Base-by-base conservation (phyloP, 2,797 vertebrate genomes). In the Haliaeetus albicilla region DNA sequence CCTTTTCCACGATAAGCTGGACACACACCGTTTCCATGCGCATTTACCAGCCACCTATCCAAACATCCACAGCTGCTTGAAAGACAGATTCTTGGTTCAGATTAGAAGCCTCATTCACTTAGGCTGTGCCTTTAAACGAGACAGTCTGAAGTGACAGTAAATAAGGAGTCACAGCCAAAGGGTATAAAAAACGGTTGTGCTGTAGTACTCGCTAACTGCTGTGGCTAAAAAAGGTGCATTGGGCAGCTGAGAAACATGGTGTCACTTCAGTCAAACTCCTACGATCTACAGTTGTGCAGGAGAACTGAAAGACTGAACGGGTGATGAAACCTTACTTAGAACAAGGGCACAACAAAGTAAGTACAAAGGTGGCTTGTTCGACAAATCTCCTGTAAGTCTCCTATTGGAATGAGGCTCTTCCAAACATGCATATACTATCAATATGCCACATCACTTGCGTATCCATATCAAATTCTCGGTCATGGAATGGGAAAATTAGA, bases 21-120 rank as follows among this genome's bases (percentile, higher is more conserved):
- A 5, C 4, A 1, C 17, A 4, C 4, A 4, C 23, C 48, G 2
- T 65, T 59, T 46, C 41, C 31, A 4, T 14, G 27, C 3, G 3
- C 3, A 2, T 20, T 73, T 46, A 37, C 28, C 39, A 25, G 12
- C 13, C 15, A 33, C 7, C 3, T 23, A 10, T 59, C 20, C 80
- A 71, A 37, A 71, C 19, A 68, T 46, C 11, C 23, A 17, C 30
- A 23, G 48, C 31, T 83, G 6, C 35, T 64, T 76, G 35, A 71
- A 86, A 68, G 48, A 59, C 10, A 27, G 14, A 20, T 37, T 67
- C 16, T 48, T 67, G 2, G 4, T 76, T 76, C 63, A 46, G 6
- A 30, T 57, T 53, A 57, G 51, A 75, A 71, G 16, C 22, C 39
- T 43, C 65, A 69, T 60, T 70, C 24, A 9, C 7, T 53, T 44